Conservation (phyloP, 2,113 vertebrate species). For the Steatornis caripensis region DNA sequence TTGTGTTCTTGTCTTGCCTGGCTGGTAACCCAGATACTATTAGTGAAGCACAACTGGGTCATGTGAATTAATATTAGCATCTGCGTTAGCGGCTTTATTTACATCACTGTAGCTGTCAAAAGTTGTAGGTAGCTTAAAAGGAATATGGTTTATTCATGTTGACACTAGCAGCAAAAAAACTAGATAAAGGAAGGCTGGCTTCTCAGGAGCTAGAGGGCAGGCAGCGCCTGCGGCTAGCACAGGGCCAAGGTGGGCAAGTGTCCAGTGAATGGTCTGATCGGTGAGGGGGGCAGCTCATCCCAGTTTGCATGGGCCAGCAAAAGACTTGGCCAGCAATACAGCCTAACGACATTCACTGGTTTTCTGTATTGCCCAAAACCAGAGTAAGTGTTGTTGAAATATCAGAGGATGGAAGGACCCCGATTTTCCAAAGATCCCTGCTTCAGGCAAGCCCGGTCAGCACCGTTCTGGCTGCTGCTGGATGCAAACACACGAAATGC, state of each 20-base stretch:
- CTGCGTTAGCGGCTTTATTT: slow-evolving; percentile 56
- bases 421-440: background rate
- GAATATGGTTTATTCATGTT: slow-evolving; percentile 14
- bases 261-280: background rate
- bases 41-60: slow-evolving; percentile 51
- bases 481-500: background rate
- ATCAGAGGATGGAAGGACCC: background rate
- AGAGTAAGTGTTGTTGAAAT: background rate
- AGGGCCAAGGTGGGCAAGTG: background rate
- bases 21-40: slow-evolving; percentile 53
- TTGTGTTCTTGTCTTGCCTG: slow-evolving; percentile 16
- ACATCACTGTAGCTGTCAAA: slow-evolving; percentile 49
- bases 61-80: slow-evolving; percentile 45
- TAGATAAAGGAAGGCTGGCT: background rate
- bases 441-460: background rate
- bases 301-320: background rate
- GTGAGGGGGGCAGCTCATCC: background rate
- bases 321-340: background rate
- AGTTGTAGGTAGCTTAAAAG: slow-evolving; percentile 7
- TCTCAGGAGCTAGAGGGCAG: background rate
- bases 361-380: background rate
- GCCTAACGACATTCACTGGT: rapidly evolving
- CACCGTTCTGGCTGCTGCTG: background rate
- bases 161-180: background rate
- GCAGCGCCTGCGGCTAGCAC: background rate